These are phyloP conservation scores for Drosophila setosimentum DNA, from an alignment of 2,888 invertebrate genomes.

Conservation along the genomic window DNA sequence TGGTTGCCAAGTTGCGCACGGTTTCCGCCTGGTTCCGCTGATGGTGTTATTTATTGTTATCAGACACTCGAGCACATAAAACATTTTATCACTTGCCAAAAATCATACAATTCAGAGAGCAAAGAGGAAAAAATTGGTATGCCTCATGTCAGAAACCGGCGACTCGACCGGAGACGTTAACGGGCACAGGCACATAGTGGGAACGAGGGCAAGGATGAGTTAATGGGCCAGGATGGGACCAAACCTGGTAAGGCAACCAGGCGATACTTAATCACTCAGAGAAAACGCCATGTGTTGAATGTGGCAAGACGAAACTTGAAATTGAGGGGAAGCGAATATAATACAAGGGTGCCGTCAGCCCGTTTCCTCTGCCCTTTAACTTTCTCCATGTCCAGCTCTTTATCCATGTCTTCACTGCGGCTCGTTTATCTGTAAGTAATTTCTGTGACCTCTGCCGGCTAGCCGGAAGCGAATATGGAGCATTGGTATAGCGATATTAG, in stretches of 20 bases:
- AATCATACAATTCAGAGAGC: constrained; percentile 34
- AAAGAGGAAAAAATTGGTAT: constrained; percentile 52
- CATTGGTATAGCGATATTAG: constrained; percentile 43
- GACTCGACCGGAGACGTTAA: constrained; percentile 35
- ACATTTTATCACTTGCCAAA: constrained; percentile 75
- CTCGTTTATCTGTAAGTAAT: constrained; percentile 71
- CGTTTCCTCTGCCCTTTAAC: constrained; percentile 6
- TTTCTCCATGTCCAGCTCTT: neutral
- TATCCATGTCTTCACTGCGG: constrained; percentile 14
- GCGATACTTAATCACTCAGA: constrained; percentile 70
- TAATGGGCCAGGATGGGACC: constrained; percentile 10
- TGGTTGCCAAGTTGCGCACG: constrained; percentile 2
- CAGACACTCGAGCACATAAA: constrained; percentile 78
- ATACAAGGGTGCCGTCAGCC: constrained; percentile 64
- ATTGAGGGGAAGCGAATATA: constrained; percentile 71
- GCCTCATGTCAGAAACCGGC: constrained; percentile 55
- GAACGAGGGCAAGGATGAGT: neutral
- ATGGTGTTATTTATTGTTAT: constrained; percentile 79
- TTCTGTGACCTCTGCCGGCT: constrained; percentile 53
- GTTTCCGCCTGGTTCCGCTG: constrained; percentile 55
- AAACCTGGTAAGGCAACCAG: constrained; percentile 25
- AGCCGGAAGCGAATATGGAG: constrained; percentile 63
- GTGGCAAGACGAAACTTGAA: constrained; percentile 56
- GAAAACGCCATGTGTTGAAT: constrained; percentile 65
- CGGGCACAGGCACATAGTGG: constrained; percentile 6